Base-by-base conservation (phyloP, 64 coral and sea anemone species). In the Montipora efflorescens region DNA sequence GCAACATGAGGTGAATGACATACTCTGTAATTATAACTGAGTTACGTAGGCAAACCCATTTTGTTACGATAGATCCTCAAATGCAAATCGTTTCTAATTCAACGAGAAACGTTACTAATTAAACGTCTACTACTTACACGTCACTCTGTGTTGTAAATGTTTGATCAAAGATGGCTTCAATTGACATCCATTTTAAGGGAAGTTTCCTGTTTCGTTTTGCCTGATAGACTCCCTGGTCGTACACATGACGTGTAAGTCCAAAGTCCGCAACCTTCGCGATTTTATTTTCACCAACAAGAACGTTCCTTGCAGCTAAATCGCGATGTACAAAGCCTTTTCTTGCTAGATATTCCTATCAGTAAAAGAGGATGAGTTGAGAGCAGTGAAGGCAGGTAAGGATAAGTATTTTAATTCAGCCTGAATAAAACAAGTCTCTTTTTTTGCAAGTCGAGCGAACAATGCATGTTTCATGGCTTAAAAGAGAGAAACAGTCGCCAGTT, bases 131-230 rank as follows among this genome's bases (percentile, higher is more conserved):
- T 51, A 91, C 91, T 93, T 74, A 93, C 92, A 93, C 92, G 16
- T 93, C 92, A 14, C 92, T 93, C 62, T 93, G 58, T 8, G 71
- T 53, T 7, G 92, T 93, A 14, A 93, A 93, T 53, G 74, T 79
- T 53, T 93, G 92, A 80, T 88, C 83, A 88, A 93, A 93, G 76
- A 93, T 93, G 16, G 92, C 92, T 88, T 93, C 92, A 7, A 88
- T 93, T 23, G 82, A 87, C 91, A 93, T 93, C 91, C 91, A 93
- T 59, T 93, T 93, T 14, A 93, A 47, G 8, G 91, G 92, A 9
- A 93, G 61, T 43, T 80, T 87, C 18, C 92, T 70, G 84, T 75
- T 93, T 51, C 45, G 87, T 77, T 88, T 87, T 14, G 59, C 92
- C 16, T 88, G 84, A 47, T 93, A 93, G n/a, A 93, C 49, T 19